phyloP scores from a whole-genome alignment of 2,797 vertebrate genomes.

The Premnoplex brunnescens region DNA sequence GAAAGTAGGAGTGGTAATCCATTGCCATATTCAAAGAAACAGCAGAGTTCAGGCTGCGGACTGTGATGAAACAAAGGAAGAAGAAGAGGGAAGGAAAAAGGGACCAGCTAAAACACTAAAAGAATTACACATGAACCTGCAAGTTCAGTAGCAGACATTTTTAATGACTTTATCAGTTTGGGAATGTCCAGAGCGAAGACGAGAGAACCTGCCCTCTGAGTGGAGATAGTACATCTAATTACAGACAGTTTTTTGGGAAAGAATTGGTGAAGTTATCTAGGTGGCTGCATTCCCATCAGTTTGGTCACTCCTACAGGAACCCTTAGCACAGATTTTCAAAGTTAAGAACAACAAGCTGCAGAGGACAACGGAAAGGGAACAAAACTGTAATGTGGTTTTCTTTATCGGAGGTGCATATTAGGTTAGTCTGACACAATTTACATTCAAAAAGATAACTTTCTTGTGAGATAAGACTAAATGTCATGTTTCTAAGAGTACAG shows the following conservation, averaged over 20 bases:
- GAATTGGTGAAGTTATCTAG: background rate
- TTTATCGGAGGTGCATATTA: background rate
- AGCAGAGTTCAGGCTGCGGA: background rate
- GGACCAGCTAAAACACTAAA: background rate
- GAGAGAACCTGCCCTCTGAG: background rate
- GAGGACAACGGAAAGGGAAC: background rate
- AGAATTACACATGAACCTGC: background rate
- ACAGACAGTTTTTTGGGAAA: background rate
- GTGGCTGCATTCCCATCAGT: background rate
- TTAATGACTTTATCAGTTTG: background rate
- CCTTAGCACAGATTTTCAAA: background rate
- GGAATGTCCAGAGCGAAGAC: background rate
- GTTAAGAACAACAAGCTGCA: background rate
- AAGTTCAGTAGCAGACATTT: background rate
- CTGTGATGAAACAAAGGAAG: background rate
- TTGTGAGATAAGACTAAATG: background rate
- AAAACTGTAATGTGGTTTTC: background rate
- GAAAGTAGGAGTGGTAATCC: background rate
- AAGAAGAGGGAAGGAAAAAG: background rate
- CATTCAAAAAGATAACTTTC: background rate
- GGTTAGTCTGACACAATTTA: background rate
- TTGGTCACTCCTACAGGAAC: background rate
- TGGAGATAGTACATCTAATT: background rate
- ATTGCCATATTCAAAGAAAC: background rate
- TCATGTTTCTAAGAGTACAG: background rate